Evolutionary conservation across 2,888 invertebrate genomes (phyloP).

Genomic region (Scrobipalpa atriplicella): DNA sequence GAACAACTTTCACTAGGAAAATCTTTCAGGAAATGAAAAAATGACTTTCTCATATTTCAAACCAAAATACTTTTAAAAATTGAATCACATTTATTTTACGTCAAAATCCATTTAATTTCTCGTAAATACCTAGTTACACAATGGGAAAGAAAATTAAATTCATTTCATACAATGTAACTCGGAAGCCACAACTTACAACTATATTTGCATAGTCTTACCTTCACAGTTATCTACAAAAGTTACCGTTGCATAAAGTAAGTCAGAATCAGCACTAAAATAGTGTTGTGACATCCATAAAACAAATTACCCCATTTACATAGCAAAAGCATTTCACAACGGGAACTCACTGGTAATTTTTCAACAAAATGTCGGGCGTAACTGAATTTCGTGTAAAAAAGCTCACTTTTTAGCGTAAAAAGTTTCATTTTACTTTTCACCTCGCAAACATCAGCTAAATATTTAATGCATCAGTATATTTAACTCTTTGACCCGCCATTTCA

Average conservation of each 20-base stretch:
- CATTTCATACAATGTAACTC: too few relatives aligned
- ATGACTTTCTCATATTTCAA: too few relatives aligned
- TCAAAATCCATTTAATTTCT: too few relatives aligned
- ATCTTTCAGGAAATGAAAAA: too few relatives aligned
- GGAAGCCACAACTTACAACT: too few relatives aligned
- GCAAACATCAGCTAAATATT: slow-evolving; percentile 15
- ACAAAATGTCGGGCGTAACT: not conserved
- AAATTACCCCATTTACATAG: slow-evolving; percentile 21
- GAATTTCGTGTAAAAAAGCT: slow-evolving; percentile 19
- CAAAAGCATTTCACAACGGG: slow-evolving; percentile 20
- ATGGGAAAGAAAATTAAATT: too few relatives aligned
- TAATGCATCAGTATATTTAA: not conserved
- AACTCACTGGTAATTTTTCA: slow-evolving; percentile 18
- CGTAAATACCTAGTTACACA: too few relatives aligned
- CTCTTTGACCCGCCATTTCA: not conserved
- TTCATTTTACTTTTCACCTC: slow-evolving; percentile 5
- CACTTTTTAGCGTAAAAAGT: slow-evolving; percentile 24
- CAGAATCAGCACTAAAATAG: not conserved
- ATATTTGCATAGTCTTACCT: too few relatives aligned
- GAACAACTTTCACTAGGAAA: too few relatives aligned
- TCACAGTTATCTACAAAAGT: not conserved
- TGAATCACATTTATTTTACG: too few relatives aligned
- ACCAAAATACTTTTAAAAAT: too few relatives aligned
- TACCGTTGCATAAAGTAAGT: not conserved
- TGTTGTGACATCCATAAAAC: not conserved